phyloP scores from a whole-genome alignment of 2,888 invertebrate genomes.

The Lutraria lutraria region DNA sequence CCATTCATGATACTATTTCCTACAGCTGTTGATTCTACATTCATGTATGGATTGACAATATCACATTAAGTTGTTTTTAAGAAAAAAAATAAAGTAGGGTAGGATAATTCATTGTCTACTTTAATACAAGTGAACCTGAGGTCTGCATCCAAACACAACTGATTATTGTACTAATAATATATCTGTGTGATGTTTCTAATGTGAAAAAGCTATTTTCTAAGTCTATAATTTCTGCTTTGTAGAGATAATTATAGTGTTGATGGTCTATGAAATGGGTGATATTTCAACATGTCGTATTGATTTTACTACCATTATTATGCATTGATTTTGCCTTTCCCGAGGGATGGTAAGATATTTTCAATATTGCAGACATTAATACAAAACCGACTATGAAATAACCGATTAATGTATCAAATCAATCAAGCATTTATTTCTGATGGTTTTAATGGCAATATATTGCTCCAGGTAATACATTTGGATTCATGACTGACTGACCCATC shows the following conservation, averaged over 20 bases:
- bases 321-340: conserved; percentile 42
- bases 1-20: too few species aligned
- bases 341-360: conserved; percentile 14
- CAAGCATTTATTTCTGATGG: conserved; percentile 16
- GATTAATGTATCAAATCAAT: conserved; percentile 15
- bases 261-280: conserved; percentile 41
- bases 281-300: conserved; percentile 60
- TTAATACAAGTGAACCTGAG: background rate
- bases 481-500: conserved; percentile 50
- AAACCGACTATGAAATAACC: background rate
- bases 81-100: too few species aligned
- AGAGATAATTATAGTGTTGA: conserved; percentile 1
- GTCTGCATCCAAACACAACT: background rate
- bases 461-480: conserved; percentile 30
- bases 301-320: conserved; percentile 45
- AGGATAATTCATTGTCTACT: too few species aligned
- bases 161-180: too few species aligned
- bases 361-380: background rate
- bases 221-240: conserved; percentile 10
- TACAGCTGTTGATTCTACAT: too few species aligned
- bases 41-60: too few species aligned
- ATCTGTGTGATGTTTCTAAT: background rate
- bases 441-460: conserved; percentile 32
- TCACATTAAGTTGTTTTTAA: too few species aligned
- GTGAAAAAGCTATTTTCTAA: background rate